These are phyloP conservation scores for Eidolon dupreanum DNA, from an alignment of 2,797 vertebrate genomes.

Conservation along the genomic window DNA sequence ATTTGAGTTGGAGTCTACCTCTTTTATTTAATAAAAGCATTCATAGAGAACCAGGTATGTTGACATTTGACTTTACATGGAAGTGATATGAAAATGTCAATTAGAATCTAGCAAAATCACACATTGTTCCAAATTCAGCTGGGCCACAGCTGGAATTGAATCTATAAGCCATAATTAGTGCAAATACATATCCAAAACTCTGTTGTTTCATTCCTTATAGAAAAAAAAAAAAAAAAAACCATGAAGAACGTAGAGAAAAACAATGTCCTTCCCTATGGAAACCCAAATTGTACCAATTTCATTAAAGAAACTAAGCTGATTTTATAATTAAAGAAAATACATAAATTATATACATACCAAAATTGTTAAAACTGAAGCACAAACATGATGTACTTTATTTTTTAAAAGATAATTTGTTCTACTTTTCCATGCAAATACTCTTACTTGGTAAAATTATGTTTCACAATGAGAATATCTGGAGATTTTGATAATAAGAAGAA, in stretches of 20 bases:
- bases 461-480: neutral
- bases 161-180: constrained; percentile 18
- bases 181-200: neutral
- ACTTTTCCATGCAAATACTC: neutral
- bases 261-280: neutral
- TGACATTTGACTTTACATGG: neutral
- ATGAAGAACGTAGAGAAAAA: neutral
- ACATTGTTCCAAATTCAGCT: constrained; percentile 6
- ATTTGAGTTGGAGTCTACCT: neutral
- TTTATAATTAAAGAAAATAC: neutral
- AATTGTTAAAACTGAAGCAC: neutral
- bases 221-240: neutral
- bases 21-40: constrained; percentile 17
- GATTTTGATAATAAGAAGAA: neutral
- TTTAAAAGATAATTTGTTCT: neutral
- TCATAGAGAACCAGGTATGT: neutral
- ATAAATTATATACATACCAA: neutral
- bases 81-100: neutral
- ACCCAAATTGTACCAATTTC: neutral
- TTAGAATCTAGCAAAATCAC: constrained; percentile 37
- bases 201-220: neutral
- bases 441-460: neutral
- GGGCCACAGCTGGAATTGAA: neutral
- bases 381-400: neutral
- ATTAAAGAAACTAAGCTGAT: neutral